Evolutionary conservation across 2,797 vertebrate species (phyloP), one percentile per base, ranked within the genome.

Genomic region (Phataginus tetradactyla): DNA sequence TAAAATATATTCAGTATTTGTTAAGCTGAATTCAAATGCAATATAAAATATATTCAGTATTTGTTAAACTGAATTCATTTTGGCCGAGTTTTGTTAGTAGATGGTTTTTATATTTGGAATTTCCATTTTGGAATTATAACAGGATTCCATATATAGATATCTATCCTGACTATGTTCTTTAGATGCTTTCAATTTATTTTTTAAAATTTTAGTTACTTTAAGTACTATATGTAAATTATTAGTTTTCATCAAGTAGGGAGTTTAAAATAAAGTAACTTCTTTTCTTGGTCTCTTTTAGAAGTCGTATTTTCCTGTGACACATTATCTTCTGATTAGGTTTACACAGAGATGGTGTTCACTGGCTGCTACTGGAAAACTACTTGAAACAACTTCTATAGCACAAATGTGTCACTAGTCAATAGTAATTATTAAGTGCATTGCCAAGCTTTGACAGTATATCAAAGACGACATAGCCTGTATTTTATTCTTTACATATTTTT

Each of bases 201-300:
- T 53, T 9, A 15, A 63, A 55, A 59, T 83, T 79, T 80, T 86
- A 89, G 20, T 85, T 45, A 77, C 34, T 81, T 90, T 77, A 75
- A 91, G 81, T 90, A 74, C 29, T 91, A 90, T 37, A 95, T 61
- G 79, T 32, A 34, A 27, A 23, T 77, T 72, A 86, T 94, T 42
- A 96, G 90, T 87, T 53, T 77, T 55, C n/a, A 63, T 61, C 79
- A 93, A 91, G 95, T 55, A 20, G 81, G 7, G 7, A 71, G 11
- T 91, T 94, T 86, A 96, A 91, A 94, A 74, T 92, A 85, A 92
- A 96, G 51, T 75, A 49, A 90, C 13, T 10, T 77, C 74, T 86
- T 78, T 34, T 59, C 69, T n/a, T 59, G 53, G 15, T 49, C 32
- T 87, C 57, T 57, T 90, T 72, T 90, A 74, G 49, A 95, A 94